phyloP scores from a whole-genome alignment of 2,113 vertebrate genomes.

The Pseudopodoces humilis region DNA sequence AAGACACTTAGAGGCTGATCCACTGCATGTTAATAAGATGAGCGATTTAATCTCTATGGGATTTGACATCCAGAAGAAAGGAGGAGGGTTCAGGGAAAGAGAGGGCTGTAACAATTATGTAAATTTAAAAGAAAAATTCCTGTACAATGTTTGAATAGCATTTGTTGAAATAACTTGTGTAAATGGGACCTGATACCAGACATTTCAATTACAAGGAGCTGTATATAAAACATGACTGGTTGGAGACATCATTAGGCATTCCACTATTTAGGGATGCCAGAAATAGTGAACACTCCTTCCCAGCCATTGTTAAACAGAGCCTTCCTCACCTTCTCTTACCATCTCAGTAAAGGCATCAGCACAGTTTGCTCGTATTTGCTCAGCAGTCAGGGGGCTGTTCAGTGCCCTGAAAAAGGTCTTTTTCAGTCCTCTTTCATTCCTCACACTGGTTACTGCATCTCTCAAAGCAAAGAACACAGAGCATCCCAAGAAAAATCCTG shows the following conservation, averaged over 20 bases:
- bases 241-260: not conserved
- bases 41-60: not conserved
- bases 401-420: constrained; percentile 73
- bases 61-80: not conserved
- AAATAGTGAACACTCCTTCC: not conserved
- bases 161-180: not conserved
- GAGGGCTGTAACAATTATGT: not conserved
- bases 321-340: constrained; percentile 47
- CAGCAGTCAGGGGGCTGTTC: constrained; percentile 79
- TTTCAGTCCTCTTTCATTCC: constrained; percentile 70
- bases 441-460: constrained; percentile 72
- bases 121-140: not conserved
- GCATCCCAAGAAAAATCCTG: constrained; percentile 79
- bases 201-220: not conserved
- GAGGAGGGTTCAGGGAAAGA: not conserved
- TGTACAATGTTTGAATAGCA: not conserved
- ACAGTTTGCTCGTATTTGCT: constrained; percentile 76
- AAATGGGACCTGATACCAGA: not conserved
- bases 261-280: not conserved
- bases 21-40: not conserved
- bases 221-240: not conserved
- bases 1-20: not conserved
- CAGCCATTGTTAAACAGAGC: not conserved
- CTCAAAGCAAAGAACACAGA: constrained; percentile 84
- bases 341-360: constrained; percentile 76